phyloP scores from a whole-genome alignment of 2,888 invertebrate genomes.

The Acanthopleura granulata region DNA sequence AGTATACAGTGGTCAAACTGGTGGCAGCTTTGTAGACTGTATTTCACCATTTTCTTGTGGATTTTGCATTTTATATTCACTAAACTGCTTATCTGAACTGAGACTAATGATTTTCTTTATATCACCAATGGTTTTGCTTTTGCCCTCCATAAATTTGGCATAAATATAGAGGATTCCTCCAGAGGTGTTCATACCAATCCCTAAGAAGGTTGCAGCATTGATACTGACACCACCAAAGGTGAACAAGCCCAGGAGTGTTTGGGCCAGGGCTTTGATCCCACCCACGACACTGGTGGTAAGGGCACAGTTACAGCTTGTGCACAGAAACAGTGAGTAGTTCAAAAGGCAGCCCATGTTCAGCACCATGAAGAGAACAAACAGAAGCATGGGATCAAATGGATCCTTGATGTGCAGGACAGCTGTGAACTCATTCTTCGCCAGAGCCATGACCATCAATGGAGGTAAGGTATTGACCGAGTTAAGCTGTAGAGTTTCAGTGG shows the following conservation, averaged over 20 bases:
- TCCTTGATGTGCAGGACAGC: slow-evolving; percentile 29
- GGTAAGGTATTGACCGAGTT: slow-evolving; percentile 69
- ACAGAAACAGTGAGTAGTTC: slow-evolving; percentile 71
- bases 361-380: slow-evolving; percentile 58
- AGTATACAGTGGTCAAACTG: not conserved
- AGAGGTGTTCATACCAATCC: slow-evolving; percentile 67
- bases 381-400: slow-evolving; percentile 53
- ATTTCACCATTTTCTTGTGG: not conserved
- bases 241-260: slow-evolving; percentile 70
- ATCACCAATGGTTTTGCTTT: slow-evolving; percentile 21
- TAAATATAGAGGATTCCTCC: slow-evolving; percentile 69
- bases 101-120: slow-evolving; percentile 51
- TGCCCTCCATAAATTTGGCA: slow-evolving; percentile 62
- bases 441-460: slow-evolving; percentile 53
- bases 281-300: slow-evolving; percentile 70
- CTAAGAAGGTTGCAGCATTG: slow-evolving; percentile 60
- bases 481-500: slow-evolving; percentile 67
- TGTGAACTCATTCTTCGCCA: slow-evolving; percentile 53
- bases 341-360: slow-evolving; percentile 65
- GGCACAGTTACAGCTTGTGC: slow-evolving; percentile 70
- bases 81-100: slow-evolving; percentile 45
- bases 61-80: slow-evolving; percentile 13
- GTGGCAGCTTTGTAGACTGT: not conserved
- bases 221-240: slow-evolving; percentile 70
- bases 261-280: slow-evolving; percentile 68